phyloP scores from a whole-genome alignment of 2,797 vertebrate species.

The Danio aesculapii region DNA sequence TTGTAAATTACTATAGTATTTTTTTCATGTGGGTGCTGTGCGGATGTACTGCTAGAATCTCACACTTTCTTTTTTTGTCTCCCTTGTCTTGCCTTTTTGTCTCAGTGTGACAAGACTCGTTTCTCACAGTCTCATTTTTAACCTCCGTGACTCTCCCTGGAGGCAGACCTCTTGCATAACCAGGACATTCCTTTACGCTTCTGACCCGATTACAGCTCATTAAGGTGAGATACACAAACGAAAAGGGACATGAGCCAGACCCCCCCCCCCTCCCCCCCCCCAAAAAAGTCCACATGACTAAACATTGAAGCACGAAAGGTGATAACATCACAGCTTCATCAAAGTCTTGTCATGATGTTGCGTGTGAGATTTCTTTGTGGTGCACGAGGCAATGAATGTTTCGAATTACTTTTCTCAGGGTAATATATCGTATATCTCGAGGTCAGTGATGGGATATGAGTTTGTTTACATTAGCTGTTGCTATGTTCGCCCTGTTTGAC shows the following conservation, averaged over 20 bases:
- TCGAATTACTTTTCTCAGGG: conserved; percentile 3
- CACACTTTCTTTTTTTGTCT: conserved; percentile 35
- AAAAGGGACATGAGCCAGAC: conserved; percentile 19
- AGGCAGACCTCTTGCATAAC: conserved; percentile 70
- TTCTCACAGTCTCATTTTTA: conserved; percentile 52
- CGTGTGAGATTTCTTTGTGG: not conserved
- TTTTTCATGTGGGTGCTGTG: no score
- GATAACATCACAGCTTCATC: conserved; percentile 4
- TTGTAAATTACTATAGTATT: no score
- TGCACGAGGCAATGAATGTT: not conserved
- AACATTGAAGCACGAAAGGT: conserved; percentile 34
- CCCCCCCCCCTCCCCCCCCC: no score
- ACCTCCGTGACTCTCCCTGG: conserved; percentile 60
- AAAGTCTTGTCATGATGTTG: not conserved
- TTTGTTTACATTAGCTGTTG: not conserved
- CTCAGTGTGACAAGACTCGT: conserved; percentile 59
- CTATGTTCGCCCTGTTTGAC: conserved; percentile 7
- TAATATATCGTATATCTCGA: conserved; percentile 17
- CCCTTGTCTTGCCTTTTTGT: conserved; percentile 33
- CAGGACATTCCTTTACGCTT: conserved; percentile 73
- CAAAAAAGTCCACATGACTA: conserved; percentile 8
- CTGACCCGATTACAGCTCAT: conserved; percentile 68
- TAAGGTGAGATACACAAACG: conserved; percentile 56
- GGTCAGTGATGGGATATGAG: conserved; percentile 5
- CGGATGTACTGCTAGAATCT: not conserved